phyloP scores from a whole-genome alignment of 2,888 invertebrate genomes.

The Rotaria magnacalcarata region DNA sequence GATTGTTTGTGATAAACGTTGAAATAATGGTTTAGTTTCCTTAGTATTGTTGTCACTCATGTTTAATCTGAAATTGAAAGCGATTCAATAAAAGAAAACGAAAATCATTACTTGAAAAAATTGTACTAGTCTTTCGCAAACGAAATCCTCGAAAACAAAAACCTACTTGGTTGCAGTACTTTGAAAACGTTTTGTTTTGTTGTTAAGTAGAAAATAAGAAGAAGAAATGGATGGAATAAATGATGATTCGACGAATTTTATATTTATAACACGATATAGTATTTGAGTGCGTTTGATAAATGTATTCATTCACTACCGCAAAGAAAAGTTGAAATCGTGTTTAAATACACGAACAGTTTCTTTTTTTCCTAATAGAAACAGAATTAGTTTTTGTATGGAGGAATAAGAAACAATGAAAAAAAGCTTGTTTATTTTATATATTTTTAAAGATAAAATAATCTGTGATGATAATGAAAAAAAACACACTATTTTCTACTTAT shows the following conservation, averaged over 20 bases:
- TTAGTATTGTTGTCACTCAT: neutral
- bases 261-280: neutral
- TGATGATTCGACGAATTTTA: neutral
- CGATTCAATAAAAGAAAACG: too few relatives aligned
- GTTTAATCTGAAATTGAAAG: neutral
- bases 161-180: neutral
- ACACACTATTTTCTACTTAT: neutral
- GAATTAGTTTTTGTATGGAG: neutral
- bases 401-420: neutral
- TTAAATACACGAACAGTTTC: neutral
- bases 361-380: too few relatives aligned
- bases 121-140: too few relatives aligned
- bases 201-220: neutral
- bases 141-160: neutral
- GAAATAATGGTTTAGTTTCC: constrained; percentile 33
- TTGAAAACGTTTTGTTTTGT: neutral
- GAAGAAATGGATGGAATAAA: neutral
- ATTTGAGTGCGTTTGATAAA: neutral
- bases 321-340: neutral
- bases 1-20: constrained; percentile 39
- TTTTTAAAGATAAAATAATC: neutral
- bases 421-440: neutral
- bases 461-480: neutral
- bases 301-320: neutral
- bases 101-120: too few relatives aligned